Base-by-base conservation (phyloP, 2,888 invertebrate genomes). In the Sminthurinus aureus region DNA sequence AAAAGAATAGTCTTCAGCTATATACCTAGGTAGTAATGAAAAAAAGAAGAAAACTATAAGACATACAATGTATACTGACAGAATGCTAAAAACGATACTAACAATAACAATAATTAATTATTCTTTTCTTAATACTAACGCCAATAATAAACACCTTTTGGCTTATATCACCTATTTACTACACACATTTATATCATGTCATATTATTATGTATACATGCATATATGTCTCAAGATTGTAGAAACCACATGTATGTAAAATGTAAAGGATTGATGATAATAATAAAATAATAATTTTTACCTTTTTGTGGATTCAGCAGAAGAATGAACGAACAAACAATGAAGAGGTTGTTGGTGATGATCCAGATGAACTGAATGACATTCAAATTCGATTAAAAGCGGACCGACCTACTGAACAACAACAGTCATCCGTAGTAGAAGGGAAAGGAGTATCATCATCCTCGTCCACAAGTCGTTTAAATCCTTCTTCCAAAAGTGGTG, bases 361-460 rank as follows among this genome's bases (percentile, higher is more conserved):
- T 82, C 90, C 90, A 50, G 90, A 91, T 84, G 90, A 91, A 87
- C 88, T 90, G 87, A 91, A 90, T 86, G 90, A 92, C 89, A 91
- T 91, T 87, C 90, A 90, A 86, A 89, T 90, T 84, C 89, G 90
- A 58, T 88, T 90, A 83, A 90, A 90, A 85, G 82, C 89, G 51
- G 88, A 87, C 64, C 87, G 89, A 13, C 85, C 87, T 12, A 69
- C 38, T 52, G 38, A 38, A 38, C 38, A 38, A 38, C 38, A 38
- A 38, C 76, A 81, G 13, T 73, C 82, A n/a, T 51, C 71, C 12
- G 82, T 38, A 3, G 15, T 82, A 18, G 66, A 66, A 13, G 79
- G 81, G 15, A 76, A 75, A 6, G 79, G 82, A n/a, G 50, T 85
- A 75, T 85, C 87, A 0, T 85, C 86, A 26, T 84, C 86, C 18